phyloP scores from a whole-genome alignment of 2,113 vertebrate species.

The Antennarius striatus region DNA sequence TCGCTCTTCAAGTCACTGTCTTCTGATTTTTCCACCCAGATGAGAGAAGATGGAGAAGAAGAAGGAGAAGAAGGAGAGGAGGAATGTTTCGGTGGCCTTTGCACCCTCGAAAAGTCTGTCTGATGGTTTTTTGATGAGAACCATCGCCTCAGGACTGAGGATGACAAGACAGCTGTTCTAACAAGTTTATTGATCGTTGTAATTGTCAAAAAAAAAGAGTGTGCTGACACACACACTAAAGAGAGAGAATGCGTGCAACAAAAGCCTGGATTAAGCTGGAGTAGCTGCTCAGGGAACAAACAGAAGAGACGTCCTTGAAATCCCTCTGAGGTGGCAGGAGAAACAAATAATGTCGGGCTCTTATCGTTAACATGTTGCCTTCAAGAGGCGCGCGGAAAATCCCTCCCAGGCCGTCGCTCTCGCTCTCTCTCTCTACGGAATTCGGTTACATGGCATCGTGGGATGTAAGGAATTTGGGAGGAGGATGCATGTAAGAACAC shows the following conservation, averaged over 20 bases:
- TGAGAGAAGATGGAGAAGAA: neutral
- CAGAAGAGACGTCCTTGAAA: conserved; percentile 43
- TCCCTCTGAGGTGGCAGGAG: conserved; percentile 47
- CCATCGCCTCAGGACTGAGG: conserved; percentile 1
- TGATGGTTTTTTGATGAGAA: conserved; percentile 46
- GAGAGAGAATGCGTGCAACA: conserved; percentile 19
- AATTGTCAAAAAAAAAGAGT: conserved; percentile 11
- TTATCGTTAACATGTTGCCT: conserved; percentile 54
- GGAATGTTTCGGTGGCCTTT: conserved; percentile 34
- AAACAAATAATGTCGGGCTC: conserved; percentile 55
- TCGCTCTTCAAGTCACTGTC: conserved; percentile 48
- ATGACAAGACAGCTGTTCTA: conserved; percentile 40
- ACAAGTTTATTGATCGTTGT: conserved; percentile 56
- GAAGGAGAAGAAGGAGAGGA: neutral
- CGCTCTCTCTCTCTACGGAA: conserved; percentile 7
- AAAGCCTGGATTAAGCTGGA: conserved; percentile 31
- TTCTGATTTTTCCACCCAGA: conserved; percentile 28
- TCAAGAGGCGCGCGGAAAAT: conserved; percentile 51
- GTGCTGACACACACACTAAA: conserved; percentile 13
- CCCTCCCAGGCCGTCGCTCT: conserved; percentile 41
- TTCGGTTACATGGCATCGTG: conserved; percentile 54
- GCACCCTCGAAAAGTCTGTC: conserved; percentile 6
- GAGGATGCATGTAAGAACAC: conserved; percentile 28
- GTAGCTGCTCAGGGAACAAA: conserved; percentile 35
- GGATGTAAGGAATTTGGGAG: conserved; percentile 46